phyloP scores from a whole-genome alignment of 1,140 invertebrate genomes.

The Hycleus cichorii region DNA sequence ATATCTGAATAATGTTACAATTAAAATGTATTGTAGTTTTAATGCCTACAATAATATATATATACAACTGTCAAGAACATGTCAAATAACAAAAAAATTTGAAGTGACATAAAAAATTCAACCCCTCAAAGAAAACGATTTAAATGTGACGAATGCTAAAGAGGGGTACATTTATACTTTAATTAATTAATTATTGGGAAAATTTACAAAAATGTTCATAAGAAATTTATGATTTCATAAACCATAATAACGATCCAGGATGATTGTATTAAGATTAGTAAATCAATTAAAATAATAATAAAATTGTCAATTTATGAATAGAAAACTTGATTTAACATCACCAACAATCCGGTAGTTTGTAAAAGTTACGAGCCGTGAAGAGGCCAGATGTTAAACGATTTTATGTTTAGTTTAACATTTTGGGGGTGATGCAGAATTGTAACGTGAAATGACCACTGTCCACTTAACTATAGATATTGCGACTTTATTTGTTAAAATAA shows the following conservation, averaged over 20 bases:
- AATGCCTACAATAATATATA: constrained; percentile 7
- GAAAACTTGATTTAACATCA: constrained; percentile 9
- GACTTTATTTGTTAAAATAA: constrained; percentile 4
- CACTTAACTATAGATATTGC: constrained; percentile 7
- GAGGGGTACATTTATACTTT: background rate
- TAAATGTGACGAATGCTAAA: constrained; percentile 13
- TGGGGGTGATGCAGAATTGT: constrained; percentile 8
- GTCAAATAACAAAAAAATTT: constrained; percentile 7
- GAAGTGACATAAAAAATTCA: constrained; percentile 7
- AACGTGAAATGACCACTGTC: constrained; percentile 17
- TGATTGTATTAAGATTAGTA: constrained; percentile 5
- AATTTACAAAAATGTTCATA: background rate
- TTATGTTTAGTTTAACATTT: constrained; percentile 3
- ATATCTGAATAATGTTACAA: background rate
- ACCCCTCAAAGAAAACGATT: constrained; percentile 9
- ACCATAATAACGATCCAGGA: background rate
- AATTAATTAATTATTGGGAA: background rate
- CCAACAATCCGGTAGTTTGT: constrained; percentile 12
- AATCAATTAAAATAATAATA: constrained; percentile 4
- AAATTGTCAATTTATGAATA: constrained; percentile 11
- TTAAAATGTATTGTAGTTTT: constrained; percentile 12
- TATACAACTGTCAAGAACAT: constrained; percentile 14
- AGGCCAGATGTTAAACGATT: constrained; percentile 15
- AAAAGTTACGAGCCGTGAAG: constrained; percentile 12
- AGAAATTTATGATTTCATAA: constrained; percentile 16